Evolutionary conservation across 2,797 vertebrate genomes (phyloP).

Genomic region (Argentina silus): DNA sequence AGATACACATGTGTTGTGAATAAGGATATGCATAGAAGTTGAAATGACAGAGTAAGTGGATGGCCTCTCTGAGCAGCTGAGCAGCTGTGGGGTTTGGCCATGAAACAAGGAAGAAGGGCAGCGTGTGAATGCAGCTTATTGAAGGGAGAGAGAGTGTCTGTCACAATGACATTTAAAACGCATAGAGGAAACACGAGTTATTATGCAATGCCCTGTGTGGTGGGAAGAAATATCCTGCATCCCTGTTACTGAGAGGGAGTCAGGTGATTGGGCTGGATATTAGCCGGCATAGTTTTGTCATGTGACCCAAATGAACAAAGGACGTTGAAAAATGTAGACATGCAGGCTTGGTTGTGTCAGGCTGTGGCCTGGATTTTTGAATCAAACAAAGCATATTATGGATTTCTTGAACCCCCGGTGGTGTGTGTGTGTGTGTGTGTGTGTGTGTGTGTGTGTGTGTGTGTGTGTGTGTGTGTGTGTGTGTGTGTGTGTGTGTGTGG

Average conservation of each 20-base stretch:
- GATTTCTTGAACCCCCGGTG: neutral
- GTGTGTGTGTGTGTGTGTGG: neutral
- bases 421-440: neutral
- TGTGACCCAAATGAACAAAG: constrained; percentile 9
- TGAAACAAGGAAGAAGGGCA: too few species aligned
- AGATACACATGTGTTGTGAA: too few species aligned
- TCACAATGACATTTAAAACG: neutral
- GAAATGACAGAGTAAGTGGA: too few species aligned
- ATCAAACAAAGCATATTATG: neutral
- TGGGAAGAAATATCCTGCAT: neutral
- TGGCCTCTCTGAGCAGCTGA: too few species aligned
- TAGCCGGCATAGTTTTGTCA: neutral
- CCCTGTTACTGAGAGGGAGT: neutral
- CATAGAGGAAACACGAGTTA: neutral
- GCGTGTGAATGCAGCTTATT: too few species aligned
- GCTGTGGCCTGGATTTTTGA: constrained; percentile 1
- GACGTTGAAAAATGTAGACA: neutral
- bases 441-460: constrained; percentile 5
- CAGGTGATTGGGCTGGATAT: constrained; percentile 23
- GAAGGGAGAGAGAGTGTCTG: too few species aligned
- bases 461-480: neutral
- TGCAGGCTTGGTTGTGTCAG: constrained; percentile 22
- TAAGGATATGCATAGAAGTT: too few species aligned
- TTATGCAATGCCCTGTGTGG: neutral
- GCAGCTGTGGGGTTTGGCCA: too few species aligned